A percentile compares a stretch with the other conserved stretches of the same genome.
These are phyloP conservation scores for Calliopsis andreniformis DNA, from an alignment of 1,140 invertebrate species.

Conservation along the genomic window DNA sequence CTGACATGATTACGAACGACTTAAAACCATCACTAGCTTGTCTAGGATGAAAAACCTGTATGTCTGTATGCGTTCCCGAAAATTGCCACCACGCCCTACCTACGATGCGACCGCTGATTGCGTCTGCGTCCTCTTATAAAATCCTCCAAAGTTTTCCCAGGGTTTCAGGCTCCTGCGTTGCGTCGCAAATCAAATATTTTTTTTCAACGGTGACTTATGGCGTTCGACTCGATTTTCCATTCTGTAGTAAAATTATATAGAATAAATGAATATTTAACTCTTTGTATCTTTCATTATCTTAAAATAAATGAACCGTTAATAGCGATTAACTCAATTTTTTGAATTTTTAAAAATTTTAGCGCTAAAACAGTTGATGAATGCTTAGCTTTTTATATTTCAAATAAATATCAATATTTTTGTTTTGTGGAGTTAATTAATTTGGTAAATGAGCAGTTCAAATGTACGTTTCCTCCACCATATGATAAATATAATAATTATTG, in stretches of 20 bases:
- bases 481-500: no score
- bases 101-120: constrained; percentile 11
- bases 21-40: constrained; percentile 5
- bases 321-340: no score
- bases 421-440: no score
- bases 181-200: constrained; percentile 8
- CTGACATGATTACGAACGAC: background rate
- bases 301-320: no score
- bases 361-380: no score
- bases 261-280: background rate
- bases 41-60: constrained; percentile 15
- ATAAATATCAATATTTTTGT: no score
- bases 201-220: background rate
- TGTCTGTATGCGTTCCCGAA: constrained; percentile 43
- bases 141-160: constrained; percentile 15
- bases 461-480: no score
- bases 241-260: no score
- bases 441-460: no score
- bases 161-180: background rate
- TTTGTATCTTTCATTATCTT: no score
- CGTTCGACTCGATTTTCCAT: background rate
- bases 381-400: no score
- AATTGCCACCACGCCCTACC: constrained; percentile 56
- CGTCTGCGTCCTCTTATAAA: constrained; percentile 28
- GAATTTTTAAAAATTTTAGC: no score